Conservation (phyloP, 2,888 invertebrate species). For the Scaptodrosophila latifasciaeformis region DNA sequence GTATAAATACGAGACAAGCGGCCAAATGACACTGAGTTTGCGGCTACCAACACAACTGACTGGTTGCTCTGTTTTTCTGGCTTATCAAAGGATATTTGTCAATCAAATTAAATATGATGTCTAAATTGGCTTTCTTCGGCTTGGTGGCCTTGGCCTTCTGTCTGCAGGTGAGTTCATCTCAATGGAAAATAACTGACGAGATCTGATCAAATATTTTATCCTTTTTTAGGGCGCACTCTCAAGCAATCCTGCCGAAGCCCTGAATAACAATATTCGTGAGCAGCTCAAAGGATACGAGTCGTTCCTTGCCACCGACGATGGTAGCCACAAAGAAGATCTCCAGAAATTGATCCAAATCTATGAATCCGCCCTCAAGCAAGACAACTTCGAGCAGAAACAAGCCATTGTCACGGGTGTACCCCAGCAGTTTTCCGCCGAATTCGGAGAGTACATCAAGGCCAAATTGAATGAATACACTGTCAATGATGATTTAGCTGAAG, state of each 20-base stretch:
- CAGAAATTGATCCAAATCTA: slow-evolving; percentile 52
- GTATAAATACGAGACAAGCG: slow-evolving; percentile 49
- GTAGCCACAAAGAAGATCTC: slow-evolving; percentile 48
- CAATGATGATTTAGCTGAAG: slow-evolving; percentile 44
- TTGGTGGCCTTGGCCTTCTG: slow-evolving; percentile 41
- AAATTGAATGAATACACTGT: slow-evolving; percentile 48
- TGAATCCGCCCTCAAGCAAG: slow-evolving; percentile 49
- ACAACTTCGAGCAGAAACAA: slow-evolving; percentile 49
- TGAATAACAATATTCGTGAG: slow-evolving; percentile 53
- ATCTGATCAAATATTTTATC: background rate
- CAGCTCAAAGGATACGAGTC: slow-evolving; percentile 50
- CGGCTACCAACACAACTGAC: slow-evolving; percentile 34
- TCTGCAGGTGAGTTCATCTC: slow-evolving; percentile 44
- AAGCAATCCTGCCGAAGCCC: slow-evolving; percentile 42
- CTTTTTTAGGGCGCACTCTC: slow-evolving; percentile 37
- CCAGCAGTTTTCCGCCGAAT: slow-evolving; percentile 48
- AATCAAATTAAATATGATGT: too few species aligned
- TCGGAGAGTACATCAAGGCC: slow-evolving; percentile 44
- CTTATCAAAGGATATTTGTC: background rate
- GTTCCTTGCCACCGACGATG: slow-evolving; percentile 43
- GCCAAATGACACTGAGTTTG: slow-evolving; percentile 34
- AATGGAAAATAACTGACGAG: background rate
- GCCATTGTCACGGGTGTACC: slow-evolving; percentile 36
- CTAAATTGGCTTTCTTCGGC: slow-evolving; percentile 47
- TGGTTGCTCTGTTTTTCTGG: slow-evolving; percentile 27